These are phyloP conservation scores for Bombylius discolor DNA, from an alignment of 2,888 invertebrate genomes.

Conservation along the genomic window DNA sequence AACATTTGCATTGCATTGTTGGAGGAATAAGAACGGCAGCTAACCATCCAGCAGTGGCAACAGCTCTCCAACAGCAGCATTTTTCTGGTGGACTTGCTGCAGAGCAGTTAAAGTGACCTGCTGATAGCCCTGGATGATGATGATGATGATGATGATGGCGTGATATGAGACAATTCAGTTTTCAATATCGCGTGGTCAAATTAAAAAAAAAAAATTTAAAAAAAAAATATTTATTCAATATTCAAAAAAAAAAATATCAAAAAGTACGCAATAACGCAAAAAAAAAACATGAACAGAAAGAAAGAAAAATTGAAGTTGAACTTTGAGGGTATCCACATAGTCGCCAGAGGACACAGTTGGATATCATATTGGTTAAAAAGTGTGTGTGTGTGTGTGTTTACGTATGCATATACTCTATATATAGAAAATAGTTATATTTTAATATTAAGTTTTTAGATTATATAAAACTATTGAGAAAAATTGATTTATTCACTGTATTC, in stretches of 20 bases:
- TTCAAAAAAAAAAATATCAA: background rate
- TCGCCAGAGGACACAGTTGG: background rate
- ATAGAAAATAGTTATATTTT: too few species aligned
- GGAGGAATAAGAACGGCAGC: too few species aligned
- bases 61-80: too few species aligned
- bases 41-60: too few species aligned
- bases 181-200: background rate
- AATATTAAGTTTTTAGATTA: too few species aligned
- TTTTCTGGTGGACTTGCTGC: background rate
- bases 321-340: background rate
- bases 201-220: background rate
- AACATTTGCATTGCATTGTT: too few species aligned
- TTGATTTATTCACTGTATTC: background rate
- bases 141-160: slow-evolving; percentile 1
- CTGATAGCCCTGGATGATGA: background rate
- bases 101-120: background rate
- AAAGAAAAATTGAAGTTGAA: background rate
- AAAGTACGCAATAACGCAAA: background rate
- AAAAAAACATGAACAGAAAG: background rate
- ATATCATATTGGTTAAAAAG: background rate
- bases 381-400: too few species aligned
- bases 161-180: slow-evolving; percentile 10
- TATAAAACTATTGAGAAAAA: background rate
- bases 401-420: too few species aligned
- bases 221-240: background rate